Evolutionary conservation across 2,797 vertebrate species (phyloP).

Genomic region (Paguma larvata): DNA sequence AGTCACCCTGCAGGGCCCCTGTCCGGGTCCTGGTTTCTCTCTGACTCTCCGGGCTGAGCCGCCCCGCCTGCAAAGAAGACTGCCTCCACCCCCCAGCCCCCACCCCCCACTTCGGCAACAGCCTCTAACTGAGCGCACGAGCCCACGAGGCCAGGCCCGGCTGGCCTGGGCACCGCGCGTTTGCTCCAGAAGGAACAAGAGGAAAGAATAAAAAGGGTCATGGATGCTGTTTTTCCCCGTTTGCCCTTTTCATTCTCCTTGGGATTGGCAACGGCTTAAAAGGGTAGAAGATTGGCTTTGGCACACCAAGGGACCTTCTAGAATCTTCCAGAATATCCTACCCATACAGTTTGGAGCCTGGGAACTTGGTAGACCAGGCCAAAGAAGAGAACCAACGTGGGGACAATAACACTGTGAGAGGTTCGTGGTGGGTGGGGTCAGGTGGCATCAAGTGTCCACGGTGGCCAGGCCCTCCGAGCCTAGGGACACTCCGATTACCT

Average conservation of each 20-base stretch:
- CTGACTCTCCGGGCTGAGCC: neutral
- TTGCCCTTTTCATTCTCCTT: neutral
- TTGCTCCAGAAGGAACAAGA: too few species aligned
- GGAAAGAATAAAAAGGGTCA: too few species aligned
- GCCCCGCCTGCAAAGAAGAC: neutral
- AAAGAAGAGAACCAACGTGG: neutral
- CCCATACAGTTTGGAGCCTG: fast-evolving
- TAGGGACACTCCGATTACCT: fast-evolving
- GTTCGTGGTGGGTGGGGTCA: neutral
- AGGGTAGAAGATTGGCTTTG: neutral
- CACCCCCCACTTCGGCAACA: neutral
- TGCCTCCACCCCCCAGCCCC: neutral
- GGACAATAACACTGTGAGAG: neutral
- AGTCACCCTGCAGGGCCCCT: neutral
- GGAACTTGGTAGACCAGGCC: neutral
- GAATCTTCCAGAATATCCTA: neutral
- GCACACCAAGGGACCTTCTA: neutral
- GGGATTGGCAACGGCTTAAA: neutral
- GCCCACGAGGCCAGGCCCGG: neutral
- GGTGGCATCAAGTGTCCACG: fast-evolving
- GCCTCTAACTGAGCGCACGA: neutral
- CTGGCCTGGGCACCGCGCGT: neutral
- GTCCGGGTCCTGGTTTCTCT: conserved; percentile 54
- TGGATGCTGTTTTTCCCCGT: fast-evolving
- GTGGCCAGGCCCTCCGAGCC: neutral